Percentiles rank a stretch among this genome's conserved stretches.
Evolutionary conservation across 2,888 invertebrate species (phyloP).

Genomic region (Entomobrya multifasciata): DNA sequence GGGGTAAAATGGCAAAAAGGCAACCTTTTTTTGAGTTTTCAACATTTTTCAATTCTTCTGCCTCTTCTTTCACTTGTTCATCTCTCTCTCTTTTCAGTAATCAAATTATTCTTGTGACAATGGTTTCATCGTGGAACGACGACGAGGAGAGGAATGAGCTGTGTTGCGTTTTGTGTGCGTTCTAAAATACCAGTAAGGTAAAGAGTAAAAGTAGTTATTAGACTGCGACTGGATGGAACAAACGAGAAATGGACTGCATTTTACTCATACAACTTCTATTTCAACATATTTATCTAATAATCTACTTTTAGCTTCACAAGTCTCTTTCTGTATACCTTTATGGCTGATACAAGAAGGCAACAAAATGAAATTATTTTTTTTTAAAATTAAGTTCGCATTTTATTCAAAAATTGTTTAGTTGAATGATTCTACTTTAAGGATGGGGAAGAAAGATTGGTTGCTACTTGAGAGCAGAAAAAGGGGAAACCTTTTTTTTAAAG

Average conservation of each 20-base stretch:
- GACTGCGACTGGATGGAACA: not conserved
- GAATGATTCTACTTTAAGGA: not conserved
- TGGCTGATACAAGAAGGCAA: too few relatives aligned
- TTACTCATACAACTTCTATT: too few relatives aligned
- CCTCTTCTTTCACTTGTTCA: not conserved
- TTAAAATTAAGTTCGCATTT: not conserved
- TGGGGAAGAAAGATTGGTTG: not conserved
- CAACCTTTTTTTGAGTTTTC: conserved; percentile 25
- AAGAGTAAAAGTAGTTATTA: conserved; percentile 35
- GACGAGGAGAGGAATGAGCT: not conserved
- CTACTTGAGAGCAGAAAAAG: not conserved
- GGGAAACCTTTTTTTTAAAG: not conserved
- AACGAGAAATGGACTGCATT: not conserved
- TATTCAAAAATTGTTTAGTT: conserved; percentile 8
- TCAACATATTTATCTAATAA: too few relatives aligned
- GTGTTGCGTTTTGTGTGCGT: not conserved
- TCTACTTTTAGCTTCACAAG: too few relatives aligned
- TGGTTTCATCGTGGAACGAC: conserved; percentile 11
- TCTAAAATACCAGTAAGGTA: not conserved
- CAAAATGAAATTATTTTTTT: not conserved
- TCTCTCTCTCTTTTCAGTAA: conserved; percentile 38
- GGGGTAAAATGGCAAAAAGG: conserved; percentile 31
- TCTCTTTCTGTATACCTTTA: not conserved
- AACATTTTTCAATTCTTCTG: conserved; percentile 44
- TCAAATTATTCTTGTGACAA: conserved; percentile 62